Evolutionary conservation across 2,113 vertebrate species (phyloP).

Genomic region (Candoia aspera): DNA sequence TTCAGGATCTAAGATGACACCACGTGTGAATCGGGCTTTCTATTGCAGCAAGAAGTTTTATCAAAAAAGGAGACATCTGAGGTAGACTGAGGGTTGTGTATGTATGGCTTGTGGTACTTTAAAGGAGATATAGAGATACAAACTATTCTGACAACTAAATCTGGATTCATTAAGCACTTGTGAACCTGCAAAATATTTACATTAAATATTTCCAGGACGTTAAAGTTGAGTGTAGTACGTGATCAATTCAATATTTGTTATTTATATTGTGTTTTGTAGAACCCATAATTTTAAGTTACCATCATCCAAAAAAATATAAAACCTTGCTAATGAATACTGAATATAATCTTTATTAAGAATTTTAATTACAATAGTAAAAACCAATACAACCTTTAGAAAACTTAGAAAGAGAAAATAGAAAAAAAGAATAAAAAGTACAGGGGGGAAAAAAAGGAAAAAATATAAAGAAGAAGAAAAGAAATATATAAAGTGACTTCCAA

Average conservation of each 20-base stretch:
- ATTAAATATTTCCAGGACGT: background rate
- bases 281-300: background rate
- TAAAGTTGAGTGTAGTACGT: background rate
- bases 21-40: background rate
- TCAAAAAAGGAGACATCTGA: background rate
- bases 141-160: background rate
- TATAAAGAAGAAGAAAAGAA: background rate
- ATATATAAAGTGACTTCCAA: background rate
- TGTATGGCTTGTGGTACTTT: background rate
- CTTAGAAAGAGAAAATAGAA: background rate
- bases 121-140: background rate
- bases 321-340: background rate
- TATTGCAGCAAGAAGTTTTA: background rate
- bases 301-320: background rate
- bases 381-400: background rate
- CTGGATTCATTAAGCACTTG: background rate
- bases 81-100: no score
- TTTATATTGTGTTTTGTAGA: background rate
- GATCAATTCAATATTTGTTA: background rate
- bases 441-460: background rate
- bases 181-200: background rate
- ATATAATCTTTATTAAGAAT: background rate
- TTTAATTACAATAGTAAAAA: background rate
- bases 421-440: background rate
- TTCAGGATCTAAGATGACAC: background rate